Conservation (phyloP, 2,113 vertebrate species). For the Trinectes maculatus region DNA sequence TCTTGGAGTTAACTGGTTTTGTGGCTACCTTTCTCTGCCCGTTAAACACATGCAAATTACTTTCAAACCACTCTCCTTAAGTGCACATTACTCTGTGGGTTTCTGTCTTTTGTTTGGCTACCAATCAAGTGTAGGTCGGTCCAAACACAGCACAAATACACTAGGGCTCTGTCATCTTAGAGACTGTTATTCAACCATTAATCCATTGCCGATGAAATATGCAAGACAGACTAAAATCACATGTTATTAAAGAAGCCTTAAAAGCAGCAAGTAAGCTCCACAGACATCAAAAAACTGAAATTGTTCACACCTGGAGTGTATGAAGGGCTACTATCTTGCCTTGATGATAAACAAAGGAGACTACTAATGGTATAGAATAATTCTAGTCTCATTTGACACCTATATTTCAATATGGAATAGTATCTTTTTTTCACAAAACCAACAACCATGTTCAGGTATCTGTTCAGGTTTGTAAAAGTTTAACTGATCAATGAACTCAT, state of each 20-base stretch:
- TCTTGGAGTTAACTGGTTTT: not conserved
- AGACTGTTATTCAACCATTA: constrained; percentile 14
- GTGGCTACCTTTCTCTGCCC: too few relatives aligned
- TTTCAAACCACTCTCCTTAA: constrained; percentile 45
- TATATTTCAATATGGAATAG: not conserved
- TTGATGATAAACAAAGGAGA: constrained; percentile 5
- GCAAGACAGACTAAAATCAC: constrained; percentile 28
- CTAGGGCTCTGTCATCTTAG: not conserved
- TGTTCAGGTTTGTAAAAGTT: not conserved
- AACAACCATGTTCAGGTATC: not conserved
- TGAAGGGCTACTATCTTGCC: constrained; percentile 35
- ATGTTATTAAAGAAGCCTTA: constrained; percentile 49
- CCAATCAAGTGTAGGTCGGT: not conserved
- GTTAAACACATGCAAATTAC: too few relatives aligned
- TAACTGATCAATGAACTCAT: not conserved
- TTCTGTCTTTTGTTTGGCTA: constrained; percentile 31
- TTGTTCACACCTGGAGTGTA: constrained; percentile 50
- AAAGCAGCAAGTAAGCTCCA: constrained; percentile 49
- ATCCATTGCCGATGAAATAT: constrained; percentile 4
- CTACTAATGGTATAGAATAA: too few relatives aligned
- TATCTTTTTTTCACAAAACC: not conserved
- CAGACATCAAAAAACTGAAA: too few relatives aligned
- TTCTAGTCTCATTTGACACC: too few relatives aligned
- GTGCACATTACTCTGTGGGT: constrained; percentile 14
- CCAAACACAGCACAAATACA: not conserved